Percentiles rank a stretch among this genome's conserved stretches.
phyloP scores from a whole-genome alignment of 37 sponge, comb jelly and placozoan species.

The Chondrilla cf. caribensis region DNA sequence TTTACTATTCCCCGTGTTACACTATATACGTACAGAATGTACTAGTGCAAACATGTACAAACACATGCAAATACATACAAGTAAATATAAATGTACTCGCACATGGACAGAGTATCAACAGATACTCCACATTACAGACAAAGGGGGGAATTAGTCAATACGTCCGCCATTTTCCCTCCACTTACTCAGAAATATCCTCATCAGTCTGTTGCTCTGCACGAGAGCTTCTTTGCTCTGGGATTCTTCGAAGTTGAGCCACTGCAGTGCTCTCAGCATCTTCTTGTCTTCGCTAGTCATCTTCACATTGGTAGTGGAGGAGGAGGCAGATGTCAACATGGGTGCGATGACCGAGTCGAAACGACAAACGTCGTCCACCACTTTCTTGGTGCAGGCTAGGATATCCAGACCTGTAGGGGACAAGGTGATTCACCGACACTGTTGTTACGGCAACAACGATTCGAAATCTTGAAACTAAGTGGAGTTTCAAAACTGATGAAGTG shows the following conservation, averaged over 20 bases:
- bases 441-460: too few relatives aligned
- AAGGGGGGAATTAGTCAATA: not conserved
- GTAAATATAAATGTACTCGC: slow-evolving; percentile 2
- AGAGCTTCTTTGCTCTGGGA: slow-evolving; percentile 84
- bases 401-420: not conserved
- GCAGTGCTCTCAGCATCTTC: slow-evolving; percentile 71
- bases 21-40: too few relatives aligned
- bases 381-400: slow-evolving; percentile 4
- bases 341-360: not conserved
- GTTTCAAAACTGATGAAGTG: too few relatives aligned
- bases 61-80: slow-evolving; percentile 25
- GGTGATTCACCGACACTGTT: not conserved
- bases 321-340: not conserved
- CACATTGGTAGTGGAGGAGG: not conserved
- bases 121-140: not conserved
- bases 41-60: too few relatives aligned
- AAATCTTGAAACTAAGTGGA: too few relatives aligned
- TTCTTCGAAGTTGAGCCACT: slow-evolving; percentile 91
- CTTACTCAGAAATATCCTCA: slow-evolving; percentile 79
- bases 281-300: slow-evolving; percentile 38
- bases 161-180: not conserved
- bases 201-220: slow-evolving; percentile 78
- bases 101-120: not conserved
- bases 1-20: too few relatives aligned
- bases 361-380: slow-evolving; percentile 25